A percentile compares a stretch with the other conserved stretches of the same genome.
phyloP scores from a whole-genome alignment of 2,888 invertebrate species.

The Lottia scabra region DNA sequence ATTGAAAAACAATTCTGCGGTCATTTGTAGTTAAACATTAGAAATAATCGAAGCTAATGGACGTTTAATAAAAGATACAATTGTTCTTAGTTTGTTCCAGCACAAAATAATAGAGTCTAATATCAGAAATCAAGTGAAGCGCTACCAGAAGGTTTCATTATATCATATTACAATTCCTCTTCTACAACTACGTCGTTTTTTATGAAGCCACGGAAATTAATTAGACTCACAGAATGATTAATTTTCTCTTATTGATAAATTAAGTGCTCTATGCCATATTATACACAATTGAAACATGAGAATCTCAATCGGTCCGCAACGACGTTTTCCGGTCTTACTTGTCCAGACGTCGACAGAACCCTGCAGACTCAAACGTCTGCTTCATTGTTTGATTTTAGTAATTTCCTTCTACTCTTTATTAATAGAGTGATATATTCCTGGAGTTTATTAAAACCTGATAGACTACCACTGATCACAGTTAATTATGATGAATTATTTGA shows the following conservation, averaged over 20 bases:
- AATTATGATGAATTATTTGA: too few relatives aligned
- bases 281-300: not conserved
- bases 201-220: slow-evolving; percentile 3
- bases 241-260: slow-evolving; percentile 22
- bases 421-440: not conserved
- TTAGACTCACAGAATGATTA: slow-evolving; percentile 15
- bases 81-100: not conserved
- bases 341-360: too few relatives aligned
- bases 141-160: too few relatives aligned
- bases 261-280: not conserved
- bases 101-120: not conserved
- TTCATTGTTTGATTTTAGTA: not conserved
- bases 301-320: not conserved
- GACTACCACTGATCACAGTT: too few relatives aligned
- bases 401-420: not conserved
- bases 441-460: too few relatives aligned
- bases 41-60: slow-evolving; percentile 6
- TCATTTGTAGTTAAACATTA: not conserved
- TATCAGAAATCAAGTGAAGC: too few relatives aligned
- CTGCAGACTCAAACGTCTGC: too few relatives aligned
- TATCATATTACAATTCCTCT: too few relatives aligned
- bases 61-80: not conserved
- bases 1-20: too few relatives aligned
- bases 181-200: not conserved
- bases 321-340: not conserved